Conservation (phyloP, 1,140 invertebrate species). For the Drosophila eugracilis region DNA sequence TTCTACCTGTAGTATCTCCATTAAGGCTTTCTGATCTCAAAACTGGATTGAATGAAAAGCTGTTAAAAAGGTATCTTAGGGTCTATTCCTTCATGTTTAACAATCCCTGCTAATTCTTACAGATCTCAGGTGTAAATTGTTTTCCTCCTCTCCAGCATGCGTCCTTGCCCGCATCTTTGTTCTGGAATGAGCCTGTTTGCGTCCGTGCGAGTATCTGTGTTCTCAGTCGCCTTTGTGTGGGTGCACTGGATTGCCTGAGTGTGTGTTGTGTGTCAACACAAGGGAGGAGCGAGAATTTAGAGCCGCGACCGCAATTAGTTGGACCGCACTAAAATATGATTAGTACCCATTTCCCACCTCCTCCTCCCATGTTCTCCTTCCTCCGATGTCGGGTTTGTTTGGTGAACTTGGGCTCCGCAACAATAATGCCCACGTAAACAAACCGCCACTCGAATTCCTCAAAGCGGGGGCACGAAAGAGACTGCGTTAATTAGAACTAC, state of each 20-base stretch:
- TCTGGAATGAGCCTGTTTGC: neutral
- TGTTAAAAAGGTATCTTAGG: constrained; percentile 11
- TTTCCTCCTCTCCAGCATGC: constrained; percentile 27
- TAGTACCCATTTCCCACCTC: constrained; percentile 37
- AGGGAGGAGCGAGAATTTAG: constrained; percentile 10
- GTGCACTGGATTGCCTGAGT: constrained; percentile 7
- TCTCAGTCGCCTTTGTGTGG: neutral
- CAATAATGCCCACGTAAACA: constrained; percentile 7
- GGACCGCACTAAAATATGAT: constrained; percentile 76
- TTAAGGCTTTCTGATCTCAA: too few relatives aligned
- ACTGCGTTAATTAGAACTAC: constrained; percentile 55
- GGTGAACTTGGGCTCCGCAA: constrained; percentile 1
- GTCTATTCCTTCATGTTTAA: constrained; percentile 20
- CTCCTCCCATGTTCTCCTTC: neutral
- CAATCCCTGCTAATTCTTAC: constrained; percentile 56
- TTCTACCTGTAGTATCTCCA: too few relatives aligned
- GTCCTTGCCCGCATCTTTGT: constrained; percentile 36
- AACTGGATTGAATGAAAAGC: too few relatives aligned
- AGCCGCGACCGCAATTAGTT: constrained; percentile 65
- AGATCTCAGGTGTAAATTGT: constrained; percentile 72
- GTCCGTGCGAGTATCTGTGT: constrained; percentile 19
- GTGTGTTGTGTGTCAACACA: constrained; percentile 35
- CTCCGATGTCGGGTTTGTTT: neutral
- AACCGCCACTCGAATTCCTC: constrained; percentile 26
- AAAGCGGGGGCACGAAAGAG: constrained; percentile 16